phyloP scores from a whole-genome alignment of 37 sponge, comb jelly and placozoan species.

The Crambe crambe region DNA sequence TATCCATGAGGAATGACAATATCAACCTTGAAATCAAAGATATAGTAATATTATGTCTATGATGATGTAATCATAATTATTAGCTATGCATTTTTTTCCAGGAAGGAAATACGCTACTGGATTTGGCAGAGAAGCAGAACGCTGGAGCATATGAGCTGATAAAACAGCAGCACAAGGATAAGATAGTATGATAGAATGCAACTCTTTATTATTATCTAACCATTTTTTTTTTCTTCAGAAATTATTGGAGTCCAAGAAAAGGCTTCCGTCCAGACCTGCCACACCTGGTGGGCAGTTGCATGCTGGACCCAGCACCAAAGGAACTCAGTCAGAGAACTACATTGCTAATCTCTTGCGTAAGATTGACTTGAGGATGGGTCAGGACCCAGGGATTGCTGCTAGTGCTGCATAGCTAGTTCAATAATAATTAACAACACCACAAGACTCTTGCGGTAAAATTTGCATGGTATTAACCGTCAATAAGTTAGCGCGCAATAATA shows the following conservation, averaged over 20 bases:
- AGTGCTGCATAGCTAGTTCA: background rate
- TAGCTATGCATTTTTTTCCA: background rate
- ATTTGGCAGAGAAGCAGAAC: background rate
- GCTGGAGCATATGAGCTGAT: background rate
- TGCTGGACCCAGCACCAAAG: background rate
- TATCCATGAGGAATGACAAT: background rate
- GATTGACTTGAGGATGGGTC: background rate
- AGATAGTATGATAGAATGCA: background rate
- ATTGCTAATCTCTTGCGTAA: background rate
- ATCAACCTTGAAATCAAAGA: slow-evolving; percentile 5
- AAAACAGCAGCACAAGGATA: background rate
- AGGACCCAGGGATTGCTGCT: background rate
- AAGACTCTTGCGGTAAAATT: too few species aligned
- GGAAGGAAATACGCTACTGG: background rate
- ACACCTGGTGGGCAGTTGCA: background rate
- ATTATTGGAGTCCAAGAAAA: background rate
- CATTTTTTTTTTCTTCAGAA: background rate
- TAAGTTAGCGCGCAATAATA: too few species aligned
- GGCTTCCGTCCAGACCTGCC: background rate
- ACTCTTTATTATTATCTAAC: background rate
- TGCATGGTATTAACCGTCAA: too few species aligned
- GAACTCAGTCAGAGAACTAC: background rate
- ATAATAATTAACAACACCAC: background rate
- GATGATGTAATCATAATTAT: background rate
- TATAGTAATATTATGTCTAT: background rate